Evolutionary conservation across 2,888 invertebrate genomes (phyloP), one percentile per base, ranked within the genome.

Genomic region (Stomorhina lunata): DNA sequence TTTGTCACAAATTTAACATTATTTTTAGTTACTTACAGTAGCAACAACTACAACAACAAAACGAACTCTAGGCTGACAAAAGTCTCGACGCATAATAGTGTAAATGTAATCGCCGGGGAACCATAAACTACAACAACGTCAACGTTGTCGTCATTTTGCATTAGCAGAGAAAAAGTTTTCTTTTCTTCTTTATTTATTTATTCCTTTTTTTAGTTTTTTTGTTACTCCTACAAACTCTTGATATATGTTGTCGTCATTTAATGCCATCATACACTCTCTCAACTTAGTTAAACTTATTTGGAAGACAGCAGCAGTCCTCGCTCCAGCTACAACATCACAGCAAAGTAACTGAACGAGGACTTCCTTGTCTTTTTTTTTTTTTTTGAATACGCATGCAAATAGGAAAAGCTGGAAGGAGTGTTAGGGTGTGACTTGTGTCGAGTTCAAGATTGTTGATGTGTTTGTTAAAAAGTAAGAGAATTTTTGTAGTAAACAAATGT

Each of bases 171-270:
- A 37, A 65, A 57, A 40, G 4, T 15, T 63, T 27, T 32, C 12
- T n/a, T n/a, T n/a, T n/a, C 0, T 43, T 12, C 7, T 32, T 45
- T 55, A 37, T 55, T 57, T 22, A 2, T 29, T 3, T 53, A 63
- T 15, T 22, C 20, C 15, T 55, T 57, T 17, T 15, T 55, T 17
- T 32, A 68, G 22, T 59, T 34, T 12, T 57, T 1, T 43, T 59
- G 25, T 37, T 37, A 6, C n/a, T 5, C 7, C 12, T 7, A 71
- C 4, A 37, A 71, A 71, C 50, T 76, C 71, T 66, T 76, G 76
- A 77, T 72, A 37, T 76, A 71, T 81, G 76, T 66, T 77, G 81
- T 77, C 61, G 81, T 81, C 81, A 81, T 81, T 81, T 81, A 81
- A 72, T 77, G 71, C 45, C 37, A 29, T 17, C 25, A 69, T 20